Percentiles rank a stretch among this genome's conserved stretches.
These are phyloP conservation scores for Megaustenia siamemsis DNA, from an alignment of 2,888 invertebrate species.

Conservation along the genomic window DNA sequence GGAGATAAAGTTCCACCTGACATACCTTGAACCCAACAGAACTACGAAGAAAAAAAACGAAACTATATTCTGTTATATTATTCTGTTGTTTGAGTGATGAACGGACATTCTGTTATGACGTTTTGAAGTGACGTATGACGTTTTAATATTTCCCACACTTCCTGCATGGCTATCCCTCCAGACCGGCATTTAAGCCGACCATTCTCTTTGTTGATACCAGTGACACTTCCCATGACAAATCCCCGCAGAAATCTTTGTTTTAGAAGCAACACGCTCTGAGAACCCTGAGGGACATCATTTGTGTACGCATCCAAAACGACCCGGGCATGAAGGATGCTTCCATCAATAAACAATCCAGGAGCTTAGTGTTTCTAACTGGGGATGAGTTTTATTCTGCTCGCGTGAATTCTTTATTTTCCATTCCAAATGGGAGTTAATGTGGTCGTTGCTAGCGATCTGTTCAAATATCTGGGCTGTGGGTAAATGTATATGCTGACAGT, in stretches of 20 bases:
- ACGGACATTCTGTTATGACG: too few relatives aligned
- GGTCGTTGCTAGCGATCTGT: neutral
- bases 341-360: slow-evolving; percentile 3
- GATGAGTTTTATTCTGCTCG: neutral
- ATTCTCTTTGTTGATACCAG: slow-evolving; percentile 11
- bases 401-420: neutral
- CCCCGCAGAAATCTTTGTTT: neutral
- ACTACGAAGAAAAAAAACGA: too few relatives aligned
- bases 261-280: neutral
- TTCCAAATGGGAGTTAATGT: neutral
- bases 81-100: too few relatives aligned
- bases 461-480: neutral
- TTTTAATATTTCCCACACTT: too few relatives aligned
- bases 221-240: neutral
- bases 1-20: too few relatives aligned
- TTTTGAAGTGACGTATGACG: too few relatives aligned
- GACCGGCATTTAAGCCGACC: too few relatives aligned
- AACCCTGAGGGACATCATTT: neutral
- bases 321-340: neutral
- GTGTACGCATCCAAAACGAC: neutral
- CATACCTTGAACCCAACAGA: too few relatives aligned
- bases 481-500: neutral
- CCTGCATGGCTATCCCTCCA: too few relatives aligned
- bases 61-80: too few relatives aligned
- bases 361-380: neutral